Evolutionary conservation across 2,113 vertebrate genomes (phyloP).

Genomic region (Coregonus clupeaformis): DNA sequence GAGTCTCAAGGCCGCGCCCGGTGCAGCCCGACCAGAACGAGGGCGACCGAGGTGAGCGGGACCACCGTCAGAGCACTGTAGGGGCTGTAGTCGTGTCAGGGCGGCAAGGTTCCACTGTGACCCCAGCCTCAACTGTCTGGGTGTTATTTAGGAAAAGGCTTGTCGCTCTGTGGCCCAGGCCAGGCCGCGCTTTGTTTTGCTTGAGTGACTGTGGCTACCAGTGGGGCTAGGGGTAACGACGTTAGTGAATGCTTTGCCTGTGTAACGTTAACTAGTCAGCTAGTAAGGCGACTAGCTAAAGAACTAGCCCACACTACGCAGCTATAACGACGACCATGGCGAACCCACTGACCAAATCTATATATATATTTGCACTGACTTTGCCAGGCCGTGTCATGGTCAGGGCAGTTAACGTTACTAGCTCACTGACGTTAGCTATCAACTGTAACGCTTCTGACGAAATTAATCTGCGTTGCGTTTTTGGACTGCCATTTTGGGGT

Average conservation of each 20-base stretch:
- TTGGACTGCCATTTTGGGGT: slow-evolving; percentile 72
- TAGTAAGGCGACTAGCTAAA: too few species aligned
- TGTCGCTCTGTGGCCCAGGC: slow-evolving; percentile 60
- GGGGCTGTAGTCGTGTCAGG: slow-evolving; percentile 16
- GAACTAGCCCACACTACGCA: too few species aligned
- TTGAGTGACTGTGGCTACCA: slow-evolving; percentile 68
- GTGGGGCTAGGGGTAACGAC: slow-evolving; percentile 13
- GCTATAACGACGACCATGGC: too few species aligned
- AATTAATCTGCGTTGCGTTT: slow-evolving; percentile 64
- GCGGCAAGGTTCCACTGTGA: not conserved
- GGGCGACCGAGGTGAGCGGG: slow-evolving; percentile 87
- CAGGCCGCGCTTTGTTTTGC: slow-evolving; percentile 97
- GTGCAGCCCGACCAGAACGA: slow-evolving; percentile 94
- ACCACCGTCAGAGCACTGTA: slow-evolving; percentile 15
- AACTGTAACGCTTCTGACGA: slow-evolving; percentile 61
- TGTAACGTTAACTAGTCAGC: too few species aligned
- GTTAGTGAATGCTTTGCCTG: slow-evolving; percentile 54
- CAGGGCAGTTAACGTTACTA: not conserved
- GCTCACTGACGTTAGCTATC: slow-evolving; percentile 43
- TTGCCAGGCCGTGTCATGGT: too few species aligned
- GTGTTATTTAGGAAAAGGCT: slow-evolving; percentile 69
- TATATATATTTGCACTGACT: too few species aligned
- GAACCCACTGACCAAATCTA: too few species aligned
- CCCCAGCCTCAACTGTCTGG: not conserved
- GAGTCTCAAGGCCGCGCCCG: slow-evolving; percentile 99